Conservation (phyloP, 2,113 vertebrate genomes). For the Condylura cristata region DNA sequence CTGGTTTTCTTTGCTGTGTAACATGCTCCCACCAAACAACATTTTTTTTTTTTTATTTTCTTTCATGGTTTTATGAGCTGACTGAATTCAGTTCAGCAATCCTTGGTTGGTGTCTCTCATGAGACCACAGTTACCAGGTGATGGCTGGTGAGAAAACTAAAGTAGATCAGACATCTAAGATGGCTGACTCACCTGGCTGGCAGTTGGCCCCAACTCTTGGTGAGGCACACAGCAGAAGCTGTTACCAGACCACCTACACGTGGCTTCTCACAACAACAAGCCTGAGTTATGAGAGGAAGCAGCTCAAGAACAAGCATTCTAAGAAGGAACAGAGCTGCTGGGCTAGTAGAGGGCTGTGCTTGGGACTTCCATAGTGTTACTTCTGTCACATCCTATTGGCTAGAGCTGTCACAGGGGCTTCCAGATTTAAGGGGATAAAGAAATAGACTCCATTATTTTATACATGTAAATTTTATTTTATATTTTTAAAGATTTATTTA, state of each 20-base stretch:
- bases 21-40: background rate
- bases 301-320: background rate
- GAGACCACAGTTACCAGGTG: background rate
- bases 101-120: background rate
- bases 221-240: background rate
- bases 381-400: background rate
- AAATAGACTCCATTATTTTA: background rate
- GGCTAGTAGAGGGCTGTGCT: background rate
- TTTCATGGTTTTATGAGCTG: background rate
- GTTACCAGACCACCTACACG: background rate
- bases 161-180: background rate
- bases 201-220: background rate
- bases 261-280: background rate
- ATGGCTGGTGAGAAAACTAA: background rate
- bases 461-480: too few relatives aligned
- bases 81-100: background rate
- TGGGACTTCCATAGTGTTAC: background rate
- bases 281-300: background rate
- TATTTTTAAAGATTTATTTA: too few relatives aligned
- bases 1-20: background rate
- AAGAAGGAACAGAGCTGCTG: background rate
- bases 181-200: background rate
- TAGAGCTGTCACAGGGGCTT: background rate
- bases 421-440: background rate
- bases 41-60: background rate